Base-by-base conservation (phyloP, 2,797 vertebrate species). In the Taenioides sp. region DNA sequence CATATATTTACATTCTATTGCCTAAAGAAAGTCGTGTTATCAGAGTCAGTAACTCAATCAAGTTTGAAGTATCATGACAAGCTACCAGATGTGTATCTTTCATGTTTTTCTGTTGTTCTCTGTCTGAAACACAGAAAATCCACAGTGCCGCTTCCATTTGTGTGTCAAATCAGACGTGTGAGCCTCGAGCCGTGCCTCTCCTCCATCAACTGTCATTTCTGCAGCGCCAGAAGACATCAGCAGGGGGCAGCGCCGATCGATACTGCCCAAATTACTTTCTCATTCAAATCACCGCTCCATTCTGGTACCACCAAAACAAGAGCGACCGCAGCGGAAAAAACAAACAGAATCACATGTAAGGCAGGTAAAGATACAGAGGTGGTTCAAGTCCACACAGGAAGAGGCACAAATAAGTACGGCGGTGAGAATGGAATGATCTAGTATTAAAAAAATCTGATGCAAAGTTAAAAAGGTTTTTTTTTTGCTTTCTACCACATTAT, bases 231-330 rank as follows among this genome's bases (percentile, higher is more conserved):
- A 49, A 73, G 25, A 40, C 16, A 64, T 71, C 47, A 3, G 16
- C 20, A 0, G 71, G 22, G 16, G 22, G 11, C 40, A 16, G 5
- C 25, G 20, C 66, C 40, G 69, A 73, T 78, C 77, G 58, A 74
- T 76, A 65, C 57, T 28, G 64, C 25, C 49, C 25, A 75, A 76
- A 78, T 62, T 3, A 31, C 40, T 64, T 61, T 79, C 50, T 64
- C 28, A 5, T 74, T 50, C 25, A 73, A 69, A 7, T 47, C 16
- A 1, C 73, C 65, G 59, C 25, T 76, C 77, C 18, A 63, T 80
- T 77, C 57, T 22, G 28, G 18, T 62, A 69, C 55, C 14, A 22
- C 66, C n/a, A 12, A 34, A 71, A 63, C 63, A 47, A 14, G n/a
- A 5, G 20, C 47, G 47, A 68, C 47, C 20, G 27, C 22, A 65